phyloP scores from a whole-genome alignment of 1,140 invertebrate genomes.

The Manduca sexta region DNA sequence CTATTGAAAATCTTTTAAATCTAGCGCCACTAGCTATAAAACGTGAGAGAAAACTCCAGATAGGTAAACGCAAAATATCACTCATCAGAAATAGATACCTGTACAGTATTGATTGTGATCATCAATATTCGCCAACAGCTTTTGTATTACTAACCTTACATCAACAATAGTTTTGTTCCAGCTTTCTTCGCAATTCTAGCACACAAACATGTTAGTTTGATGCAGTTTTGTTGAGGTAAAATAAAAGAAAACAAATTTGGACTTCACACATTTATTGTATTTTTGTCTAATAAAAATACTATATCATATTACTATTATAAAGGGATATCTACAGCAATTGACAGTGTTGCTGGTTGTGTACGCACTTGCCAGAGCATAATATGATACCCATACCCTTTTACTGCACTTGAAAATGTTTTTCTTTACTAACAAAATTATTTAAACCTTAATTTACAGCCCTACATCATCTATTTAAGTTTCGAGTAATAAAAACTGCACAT shows the following conservation, averaged over 20 bases:
- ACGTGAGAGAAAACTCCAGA: too few species aligned
- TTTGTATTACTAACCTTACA: too few species aligned
- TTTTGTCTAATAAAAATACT: slow-evolving; percentile 73
- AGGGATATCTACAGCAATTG: slow-evolving; percentile 70
- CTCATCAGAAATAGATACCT: too few species aligned
- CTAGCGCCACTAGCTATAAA: too few species aligned
- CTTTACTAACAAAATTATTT: slow-evolving; percentile 42
- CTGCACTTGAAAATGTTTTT: slow-evolving; percentile 36
- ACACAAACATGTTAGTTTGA: too few species aligned
- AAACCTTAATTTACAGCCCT: slow-evolving; percentile 64
- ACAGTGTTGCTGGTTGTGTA: slow-evolving; percentile 68
- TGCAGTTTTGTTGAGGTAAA: too few species aligned
- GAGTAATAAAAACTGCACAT: slow-evolving; percentile 37
- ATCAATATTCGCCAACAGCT: too few species aligned
- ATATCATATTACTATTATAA: slow-evolving; percentile 65
- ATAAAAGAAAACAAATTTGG: slow-evolving; percentile 38
- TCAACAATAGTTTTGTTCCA: too few species aligned
- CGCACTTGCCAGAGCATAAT: slow-evolving; percentile 51
- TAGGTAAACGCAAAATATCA: too few species aligned
- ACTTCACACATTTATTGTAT: slow-evolving; percentile 73
- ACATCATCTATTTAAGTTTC: slow-evolving; percentile 34
- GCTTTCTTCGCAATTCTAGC: too few species aligned
- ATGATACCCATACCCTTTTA: slow-evolving; percentile 36
- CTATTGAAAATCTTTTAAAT: too few species aligned
- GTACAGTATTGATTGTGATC: too few species aligned